These are phyloP conservation scores for Micromesistius poutassou DNA, from an alignment of 2,797 vertebrate species.

Conservation along the genomic window DNA sequence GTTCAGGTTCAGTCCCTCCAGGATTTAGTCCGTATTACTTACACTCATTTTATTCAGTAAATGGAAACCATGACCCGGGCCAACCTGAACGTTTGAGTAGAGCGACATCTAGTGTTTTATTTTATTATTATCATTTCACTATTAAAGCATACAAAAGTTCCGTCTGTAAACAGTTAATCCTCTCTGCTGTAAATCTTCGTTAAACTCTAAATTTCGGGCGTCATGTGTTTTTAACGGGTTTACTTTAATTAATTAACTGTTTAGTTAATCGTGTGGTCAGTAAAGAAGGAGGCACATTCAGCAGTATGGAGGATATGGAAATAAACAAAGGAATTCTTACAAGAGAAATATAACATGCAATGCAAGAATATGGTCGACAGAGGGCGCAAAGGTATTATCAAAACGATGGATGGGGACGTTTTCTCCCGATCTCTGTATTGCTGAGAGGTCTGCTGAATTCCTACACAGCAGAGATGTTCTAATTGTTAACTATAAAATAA, in stretches of 20 bases:
- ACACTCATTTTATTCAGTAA: not conserved
- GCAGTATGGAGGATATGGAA: not conserved
- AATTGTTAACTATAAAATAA: not conserved
- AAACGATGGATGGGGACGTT: not conserved
- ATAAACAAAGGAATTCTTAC: not conserved
- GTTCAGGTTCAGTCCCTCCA: not conserved
- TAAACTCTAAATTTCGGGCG: not conserved
- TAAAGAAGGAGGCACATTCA: not conserved
- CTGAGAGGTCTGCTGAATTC: not conserved
- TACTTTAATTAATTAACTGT: not conserved
- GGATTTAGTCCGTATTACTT: not conserved
- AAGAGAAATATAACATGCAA: not conserved
- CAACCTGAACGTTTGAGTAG: not conserved
- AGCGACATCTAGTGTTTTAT: not conserved
- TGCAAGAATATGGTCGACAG: not conserved
- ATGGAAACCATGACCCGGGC: not conserved
- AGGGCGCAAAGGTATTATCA: not conserved
- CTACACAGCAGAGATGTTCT: not conserved
- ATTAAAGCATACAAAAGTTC: not conserved
- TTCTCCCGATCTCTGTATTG: not conserved
- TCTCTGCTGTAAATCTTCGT: not conserved
- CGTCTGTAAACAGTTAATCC: not conserved
- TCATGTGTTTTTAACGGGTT: not conserved
- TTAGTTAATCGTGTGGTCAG: not conserved
- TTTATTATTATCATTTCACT: not conserved